Base-by-base conservation (phyloP, 1,140 invertebrate species). In the Megalonaias nervosa region DNA sequence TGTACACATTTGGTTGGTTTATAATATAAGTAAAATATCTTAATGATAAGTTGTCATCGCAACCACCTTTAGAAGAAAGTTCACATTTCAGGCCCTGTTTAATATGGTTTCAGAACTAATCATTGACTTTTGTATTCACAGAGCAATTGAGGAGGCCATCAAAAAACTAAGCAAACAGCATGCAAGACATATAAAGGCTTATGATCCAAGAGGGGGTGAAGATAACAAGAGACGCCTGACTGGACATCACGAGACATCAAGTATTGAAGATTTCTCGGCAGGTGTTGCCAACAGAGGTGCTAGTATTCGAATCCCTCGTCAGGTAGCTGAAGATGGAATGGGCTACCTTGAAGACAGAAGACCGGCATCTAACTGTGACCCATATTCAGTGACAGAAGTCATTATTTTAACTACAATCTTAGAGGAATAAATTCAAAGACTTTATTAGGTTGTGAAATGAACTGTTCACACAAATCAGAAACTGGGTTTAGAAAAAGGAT, bases 321-420 rank as follows among this genome's bases (percentile, higher is more conserved):
- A 91, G 71, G 91, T 92, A 6, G 96, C 96, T 1, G 96, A 97
- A 83, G 95, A 97, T 1, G 95, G 96, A 84, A 95, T 95, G 87
- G 97, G 97, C 13, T 99, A 98, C 89, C 91, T 99, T 73, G 97
- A 99, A 90, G 97, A 99, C 91, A 93, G 97, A 79, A 93, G 97
- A 87, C 98, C 97, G 14, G 94, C 97, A 2, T 97, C 97, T 72
- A 99, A 99, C 91, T 97, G 96, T 89, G 97, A 98, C 91, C 97
- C 97, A 0, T 98, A 98, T 91, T 89, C 83, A 2, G 91, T 91
- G 9, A 91, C 90, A 5, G 90, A 91, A 75, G 83, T 89, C 14
- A 74, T 91, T 16, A 85, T 89, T 65, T 81, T 87, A 60, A 88
- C 88, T 14, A 88, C 87, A 17, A 67, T 86, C 17, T 68, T 86